Conservation (phyloP, 2,797 vertebrate species). For the Sebastiscus albofasciatus region DNA sequence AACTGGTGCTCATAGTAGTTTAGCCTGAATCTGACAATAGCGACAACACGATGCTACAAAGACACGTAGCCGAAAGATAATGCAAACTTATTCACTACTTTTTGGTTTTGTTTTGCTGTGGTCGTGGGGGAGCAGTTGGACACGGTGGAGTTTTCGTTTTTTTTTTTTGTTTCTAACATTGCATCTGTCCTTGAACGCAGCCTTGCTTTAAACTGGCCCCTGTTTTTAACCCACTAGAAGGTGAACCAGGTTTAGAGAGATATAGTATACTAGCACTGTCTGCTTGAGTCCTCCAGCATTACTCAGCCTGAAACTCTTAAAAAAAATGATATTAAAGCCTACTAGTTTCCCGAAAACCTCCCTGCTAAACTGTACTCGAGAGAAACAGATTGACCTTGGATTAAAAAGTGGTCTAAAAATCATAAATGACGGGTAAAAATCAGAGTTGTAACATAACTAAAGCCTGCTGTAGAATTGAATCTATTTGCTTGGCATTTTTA, state of each 20-base stretch:
- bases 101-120: background rate
- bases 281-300: constrained; percentile 12
- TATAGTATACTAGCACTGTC: background rate
- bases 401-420: constrained; percentile 16
- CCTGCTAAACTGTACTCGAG: background rate
- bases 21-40: background rate
- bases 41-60: background rate
- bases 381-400: constrained; percentile 6
- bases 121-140: constrained; percentile 3
- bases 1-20: background rate
- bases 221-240: background rate
- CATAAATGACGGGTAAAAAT: constrained; percentile 16
- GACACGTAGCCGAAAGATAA: background rate
- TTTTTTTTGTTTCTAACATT: background rate
- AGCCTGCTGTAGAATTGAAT: constrained; percentile 92
- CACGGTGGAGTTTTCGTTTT: background rate
- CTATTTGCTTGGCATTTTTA: constrained; percentile 76
- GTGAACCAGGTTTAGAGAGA: background rate
- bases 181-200: background rate
- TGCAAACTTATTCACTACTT: background rate
- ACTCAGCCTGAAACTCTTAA: background rate
- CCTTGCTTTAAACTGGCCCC: background rate
- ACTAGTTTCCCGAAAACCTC: constrained; percentile 1
- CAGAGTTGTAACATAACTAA: constrained; percentile 82
- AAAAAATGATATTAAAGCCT: background rate